Evolutionary conservation across 2,113 vertebrate genomes (phyloP).

Genomic region (Brachirus orientalis): DNA sequence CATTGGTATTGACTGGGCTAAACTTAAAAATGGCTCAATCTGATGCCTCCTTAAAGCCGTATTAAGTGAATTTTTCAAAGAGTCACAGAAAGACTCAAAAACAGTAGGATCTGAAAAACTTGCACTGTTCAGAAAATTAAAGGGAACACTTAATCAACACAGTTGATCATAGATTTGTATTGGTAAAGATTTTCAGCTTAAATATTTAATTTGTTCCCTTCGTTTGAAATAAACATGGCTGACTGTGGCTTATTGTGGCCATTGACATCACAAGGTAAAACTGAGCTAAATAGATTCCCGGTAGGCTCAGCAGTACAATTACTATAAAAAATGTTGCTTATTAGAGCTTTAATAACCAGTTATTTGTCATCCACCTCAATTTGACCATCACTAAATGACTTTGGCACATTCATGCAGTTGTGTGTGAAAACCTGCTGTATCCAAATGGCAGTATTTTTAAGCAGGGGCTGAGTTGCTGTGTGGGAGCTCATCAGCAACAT

Average conservation of each 20-base stretch:
- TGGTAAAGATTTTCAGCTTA: no score
- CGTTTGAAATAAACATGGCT: no score
- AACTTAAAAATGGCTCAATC: not conserved
- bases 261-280: no score
- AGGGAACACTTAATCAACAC: no score
- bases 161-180: no score
- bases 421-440: conserved; percentile 24
- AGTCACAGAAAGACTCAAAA: no score
- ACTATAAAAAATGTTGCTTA: not conserved
- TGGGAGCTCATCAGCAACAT: conserved; percentile 23
- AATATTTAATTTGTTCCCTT: no score
- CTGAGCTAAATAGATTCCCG: conserved; percentile 6
- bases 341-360: conserved; percentile 23
- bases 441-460: conserved; percentile 17
- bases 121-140: no score
- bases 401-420: conserved; percentile 34
- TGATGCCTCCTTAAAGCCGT: conserved; percentile 33
- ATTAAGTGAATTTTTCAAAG: no score
- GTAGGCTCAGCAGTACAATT: not conserved
- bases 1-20: conserved; percentile 8
- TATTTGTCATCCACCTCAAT: conserved; percentile 11
- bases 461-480: not conserved
- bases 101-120: no score
- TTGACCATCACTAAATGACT: no score
- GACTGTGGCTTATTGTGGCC: no score